phyloP scores from a whole-genome alignment of 23 tunicate genomes.

The Halocynthia roretzi region DNA sequence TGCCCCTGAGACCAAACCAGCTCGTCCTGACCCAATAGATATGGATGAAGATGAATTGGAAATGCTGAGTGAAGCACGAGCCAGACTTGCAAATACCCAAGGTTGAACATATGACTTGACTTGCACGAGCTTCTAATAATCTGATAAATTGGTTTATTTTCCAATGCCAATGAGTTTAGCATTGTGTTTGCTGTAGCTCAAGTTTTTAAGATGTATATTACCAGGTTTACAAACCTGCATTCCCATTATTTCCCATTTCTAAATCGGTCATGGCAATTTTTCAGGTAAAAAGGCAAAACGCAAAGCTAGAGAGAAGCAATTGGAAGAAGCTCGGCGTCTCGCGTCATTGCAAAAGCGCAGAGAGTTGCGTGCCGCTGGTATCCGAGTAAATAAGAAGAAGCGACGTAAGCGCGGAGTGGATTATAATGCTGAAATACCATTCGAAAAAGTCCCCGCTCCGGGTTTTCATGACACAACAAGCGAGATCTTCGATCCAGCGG shows the following conservation, averaged over 20 bases:
- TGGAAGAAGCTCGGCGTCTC: conserved; percentile 95
- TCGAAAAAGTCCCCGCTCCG: conserved; percentile 73
- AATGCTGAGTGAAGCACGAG: conserved; percentile 95
- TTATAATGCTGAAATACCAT: conserved; percentile 98
- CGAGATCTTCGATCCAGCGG: conserved; percentile 70
- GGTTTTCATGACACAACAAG: conserved; percentile 82
- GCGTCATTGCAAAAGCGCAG: conserved; percentile 94
- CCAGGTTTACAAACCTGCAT: neutral
- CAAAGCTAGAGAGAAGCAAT: conserved; percentile 96
- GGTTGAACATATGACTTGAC: conserved; percentile 6
- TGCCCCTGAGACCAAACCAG: conserved; percentile 99
- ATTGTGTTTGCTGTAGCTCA: neutral
- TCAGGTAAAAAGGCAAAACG: conserved; percentile 94
- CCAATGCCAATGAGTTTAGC: neutral
- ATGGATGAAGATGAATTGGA: conserved; percentile 99
- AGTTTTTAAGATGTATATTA: neutral
- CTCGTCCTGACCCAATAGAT: conserved; percentile 97
- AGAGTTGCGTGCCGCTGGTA: conserved; percentile 97
- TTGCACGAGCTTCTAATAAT: neutral
- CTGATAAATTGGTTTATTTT: neutral
- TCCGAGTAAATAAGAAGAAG: conserved; percentile 46
- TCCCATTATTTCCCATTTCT: too few species aligned
- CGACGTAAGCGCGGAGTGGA: conserved; percentile 76
- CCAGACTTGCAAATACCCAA: conserved; percentile 96
- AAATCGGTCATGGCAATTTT: neutral